Evolutionary conservation across 2,797 vertebrate genomes (phyloP).

Genomic region (Sitta carolinensis): DNA sequence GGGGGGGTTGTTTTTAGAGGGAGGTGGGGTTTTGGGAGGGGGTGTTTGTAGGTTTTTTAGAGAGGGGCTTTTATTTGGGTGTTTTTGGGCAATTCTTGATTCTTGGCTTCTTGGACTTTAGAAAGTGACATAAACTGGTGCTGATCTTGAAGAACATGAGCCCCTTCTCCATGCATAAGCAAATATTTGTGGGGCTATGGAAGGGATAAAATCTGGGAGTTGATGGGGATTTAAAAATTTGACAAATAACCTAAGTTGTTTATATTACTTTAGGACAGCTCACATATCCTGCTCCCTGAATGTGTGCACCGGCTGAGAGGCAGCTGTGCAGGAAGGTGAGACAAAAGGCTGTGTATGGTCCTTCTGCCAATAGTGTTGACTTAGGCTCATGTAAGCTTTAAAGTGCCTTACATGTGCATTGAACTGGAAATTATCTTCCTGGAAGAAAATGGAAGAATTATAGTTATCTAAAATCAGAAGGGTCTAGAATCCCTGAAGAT

Average conservation of each 20-base stretch:
- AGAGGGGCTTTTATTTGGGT: not conserved
- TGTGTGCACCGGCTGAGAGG: not conserved
- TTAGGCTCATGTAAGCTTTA: not conserved
- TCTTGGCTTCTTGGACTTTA: not conserved
- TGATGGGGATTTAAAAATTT: not conserved
- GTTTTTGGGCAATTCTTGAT: not conserved
- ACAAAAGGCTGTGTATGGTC: not conserved
- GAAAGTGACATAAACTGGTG: not conserved
- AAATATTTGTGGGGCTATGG: not conserved
- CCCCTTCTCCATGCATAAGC: not conserved
- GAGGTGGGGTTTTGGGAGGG: rapidly evolving
- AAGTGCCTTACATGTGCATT: not conserved
- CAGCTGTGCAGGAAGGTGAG: not conserved
- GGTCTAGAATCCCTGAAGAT: not conserved
- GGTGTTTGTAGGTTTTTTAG: not conserved
- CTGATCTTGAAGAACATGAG: not conserved
- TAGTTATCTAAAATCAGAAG: not conserved
- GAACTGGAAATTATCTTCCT: not conserved
- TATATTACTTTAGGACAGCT: not conserved
- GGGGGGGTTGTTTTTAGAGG: not conserved
- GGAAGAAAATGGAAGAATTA: not conserved
- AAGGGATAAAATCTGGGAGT: not conserved
- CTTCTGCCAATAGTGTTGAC: not conserved
- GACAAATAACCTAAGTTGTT: not conserved
- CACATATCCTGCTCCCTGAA: not conserved